Evolutionary conservation across 2,113 vertebrate species (phyloP).

Genomic region (Nannospalax galili): DNA sequence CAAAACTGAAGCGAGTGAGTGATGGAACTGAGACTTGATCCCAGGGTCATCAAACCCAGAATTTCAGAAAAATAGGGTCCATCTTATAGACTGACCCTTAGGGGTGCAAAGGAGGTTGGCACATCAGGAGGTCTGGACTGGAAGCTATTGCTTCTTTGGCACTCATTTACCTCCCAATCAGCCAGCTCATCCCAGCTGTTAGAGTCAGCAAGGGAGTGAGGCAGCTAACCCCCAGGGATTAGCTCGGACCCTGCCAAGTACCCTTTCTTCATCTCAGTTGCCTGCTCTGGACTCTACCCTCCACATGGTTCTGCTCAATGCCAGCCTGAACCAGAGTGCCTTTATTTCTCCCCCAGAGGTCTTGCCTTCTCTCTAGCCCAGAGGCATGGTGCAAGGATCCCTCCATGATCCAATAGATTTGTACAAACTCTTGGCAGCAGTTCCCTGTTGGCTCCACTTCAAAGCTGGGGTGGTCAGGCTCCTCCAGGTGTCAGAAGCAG

Average conservation of each 20-base stretch:
- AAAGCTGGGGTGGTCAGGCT: slow-evolving; percentile 52
- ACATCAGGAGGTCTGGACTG: background rate
- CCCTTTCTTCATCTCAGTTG: background rate
- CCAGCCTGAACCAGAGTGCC: background rate
- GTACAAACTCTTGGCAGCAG: slow-evolving; percentile 51
- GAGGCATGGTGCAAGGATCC: slow-evolving; percentile 19
- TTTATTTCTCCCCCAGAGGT: background rate
- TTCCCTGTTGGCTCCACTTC: slow-evolving; percentile 61
- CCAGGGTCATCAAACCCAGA: background rate
- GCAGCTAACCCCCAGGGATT: background rate
- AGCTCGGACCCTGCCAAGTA: background rate
- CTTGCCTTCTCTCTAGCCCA: background rate
- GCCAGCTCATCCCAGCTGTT: slow-evolving; percentile 44
- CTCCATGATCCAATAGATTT: background rate
- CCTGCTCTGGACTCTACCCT: slow-evolving; percentile 51
- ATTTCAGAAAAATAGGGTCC: background rate
- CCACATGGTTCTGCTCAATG: slow-evolving; percentile 35
- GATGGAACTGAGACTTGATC: background rate
- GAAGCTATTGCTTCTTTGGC: slow-evolving; percentile 39
- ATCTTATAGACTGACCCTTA: background rate
- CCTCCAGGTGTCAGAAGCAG: slow-evolving; percentile 71
- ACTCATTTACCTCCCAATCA: background rate
- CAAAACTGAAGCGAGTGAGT: background rate
- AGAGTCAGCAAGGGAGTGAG: slow-evolving; percentile 37
- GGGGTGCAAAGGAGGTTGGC: background rate